A percentile compares a stretch with the other conserved stretches of the same genome.
These are phyloP conservation scores for Melitaea athalia DNA, from an alignment of 2,888 invertebrate genomes.

Conservation along the genomic window DNA sequence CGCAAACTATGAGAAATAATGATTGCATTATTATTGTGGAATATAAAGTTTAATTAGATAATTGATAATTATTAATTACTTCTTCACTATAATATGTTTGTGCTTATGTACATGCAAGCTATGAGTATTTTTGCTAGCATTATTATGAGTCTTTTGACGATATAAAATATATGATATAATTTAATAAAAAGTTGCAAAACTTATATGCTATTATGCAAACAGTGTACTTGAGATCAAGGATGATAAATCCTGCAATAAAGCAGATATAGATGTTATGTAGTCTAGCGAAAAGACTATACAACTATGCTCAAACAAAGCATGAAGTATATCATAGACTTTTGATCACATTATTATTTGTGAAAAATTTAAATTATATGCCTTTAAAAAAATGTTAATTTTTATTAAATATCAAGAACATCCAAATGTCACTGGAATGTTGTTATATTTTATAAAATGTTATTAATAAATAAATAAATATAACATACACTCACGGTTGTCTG, in stretches of 20 bases:
- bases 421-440: conserved; percentile 36
- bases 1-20: too few species aligned
- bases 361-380: background rate
- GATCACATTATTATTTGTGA: background rate
- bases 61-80: too few species aligned
- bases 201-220: background rate
- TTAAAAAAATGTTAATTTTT: background rate
- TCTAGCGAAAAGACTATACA: background rate
- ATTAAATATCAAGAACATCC: conserved; percentile 15
- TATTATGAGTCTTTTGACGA: too few species aligned
- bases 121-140: too few species aligned
- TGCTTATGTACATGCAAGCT: too few species aligned
- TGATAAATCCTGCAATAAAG: background rate
- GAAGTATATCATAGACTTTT: background rate
- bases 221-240: background rate
- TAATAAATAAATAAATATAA: too few species aligned
- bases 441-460: conserved; percentile 8
- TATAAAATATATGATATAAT: background rate
- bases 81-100: too few species aligned
- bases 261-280: background rate
- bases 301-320: background rate
- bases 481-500: too few species aligned
- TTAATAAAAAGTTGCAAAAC: background rate
- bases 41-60: too few species aligned
- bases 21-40: too few species aligned